Evolutionary conservation across 2,797 vertebrate genomes (phyloP), one percentile per base, ranked within the genome.

Genomic region (Sciaenops ocellatus): DNA sequence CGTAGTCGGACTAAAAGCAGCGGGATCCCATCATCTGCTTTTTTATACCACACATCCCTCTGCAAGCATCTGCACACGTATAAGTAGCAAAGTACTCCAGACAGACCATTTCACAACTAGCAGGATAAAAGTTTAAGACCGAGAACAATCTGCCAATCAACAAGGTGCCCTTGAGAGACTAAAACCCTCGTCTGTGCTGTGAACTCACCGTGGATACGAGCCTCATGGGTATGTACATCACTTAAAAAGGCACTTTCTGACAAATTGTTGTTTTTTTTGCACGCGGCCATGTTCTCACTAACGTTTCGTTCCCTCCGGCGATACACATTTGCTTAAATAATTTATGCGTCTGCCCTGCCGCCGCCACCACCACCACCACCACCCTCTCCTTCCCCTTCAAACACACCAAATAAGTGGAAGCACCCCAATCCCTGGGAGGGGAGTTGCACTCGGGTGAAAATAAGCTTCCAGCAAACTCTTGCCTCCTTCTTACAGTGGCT

Each of bases 241-340:
- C 70, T 70, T 74, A 61, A 76, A 38, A 79, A 71, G n/a, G 41
- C 15, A 22, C 66, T 70, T 50, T 77, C 52, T 78, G 30, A 83
- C 50, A 72, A 69, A 75, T 55, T 60, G 46, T 30, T 67, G 2
- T 64, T 70, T 38, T 61, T 82, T 76, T 50, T 48, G 18, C 62
- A 73, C 41, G 26, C 26, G 26, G 51, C 42, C 41, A 20, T 56
- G 69, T 76, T 79, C 71, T 84, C 38, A 3, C 52, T 47, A 75
- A 77, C 57, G 56, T 72, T 72, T 67, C 11, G 55, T 71, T 50
- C 73, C 76, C 79, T 77, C 50, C 62, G 76, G 82, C 68, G 54
- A 64, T 55, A 63, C 73, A 74, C 78, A 81, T 85, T 85, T 78
- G 75, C 79, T 66, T 89, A 30, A 92, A 89, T 87, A 82, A 91